These are phyloP conservation scores for Hylomyscus alleni DNA, from an alignment of 2,797 vertebrate species.

Conservation along the genomic window DNA sequence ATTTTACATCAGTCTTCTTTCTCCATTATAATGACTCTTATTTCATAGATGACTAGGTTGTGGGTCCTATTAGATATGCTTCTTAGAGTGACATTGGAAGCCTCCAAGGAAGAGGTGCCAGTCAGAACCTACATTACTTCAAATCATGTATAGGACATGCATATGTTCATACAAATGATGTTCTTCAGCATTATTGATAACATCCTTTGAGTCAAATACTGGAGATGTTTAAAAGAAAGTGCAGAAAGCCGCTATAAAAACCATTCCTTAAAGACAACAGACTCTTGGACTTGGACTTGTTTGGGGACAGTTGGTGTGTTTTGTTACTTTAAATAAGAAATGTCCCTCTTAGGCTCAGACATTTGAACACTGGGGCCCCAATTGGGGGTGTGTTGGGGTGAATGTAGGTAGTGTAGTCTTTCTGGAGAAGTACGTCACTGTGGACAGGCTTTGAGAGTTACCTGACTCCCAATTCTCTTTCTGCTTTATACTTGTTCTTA, in stretches of 20 bases:
- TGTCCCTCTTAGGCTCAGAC: not conserved
- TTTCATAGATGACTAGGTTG: not conserved
- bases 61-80: not conserved
- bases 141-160: not conserved
- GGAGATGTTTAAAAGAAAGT: not conserved
- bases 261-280: not conserved
- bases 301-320: not conserved
- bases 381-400: not conserved
- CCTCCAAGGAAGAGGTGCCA: constrained; percentile 26
- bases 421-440: not conserved
- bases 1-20: not conserved
- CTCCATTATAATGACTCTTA: not conserved
- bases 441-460: not conserved
- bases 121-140: not conserved
- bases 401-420: not conserved
- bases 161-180: not conserved
- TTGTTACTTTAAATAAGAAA: not conserved
- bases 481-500: not conserved
- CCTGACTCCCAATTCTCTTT: not conserved
- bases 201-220: not conserved
- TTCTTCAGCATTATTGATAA: not conserved
- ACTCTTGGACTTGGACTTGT: not conserved
- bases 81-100: constrained; percentile 1
- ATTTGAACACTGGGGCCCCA: not conserved
- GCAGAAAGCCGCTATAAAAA: not conserved